Conservation (phyloP, 2,113 vertebrate species). For the Hypocryptadius cinnamomeus region DNA sequence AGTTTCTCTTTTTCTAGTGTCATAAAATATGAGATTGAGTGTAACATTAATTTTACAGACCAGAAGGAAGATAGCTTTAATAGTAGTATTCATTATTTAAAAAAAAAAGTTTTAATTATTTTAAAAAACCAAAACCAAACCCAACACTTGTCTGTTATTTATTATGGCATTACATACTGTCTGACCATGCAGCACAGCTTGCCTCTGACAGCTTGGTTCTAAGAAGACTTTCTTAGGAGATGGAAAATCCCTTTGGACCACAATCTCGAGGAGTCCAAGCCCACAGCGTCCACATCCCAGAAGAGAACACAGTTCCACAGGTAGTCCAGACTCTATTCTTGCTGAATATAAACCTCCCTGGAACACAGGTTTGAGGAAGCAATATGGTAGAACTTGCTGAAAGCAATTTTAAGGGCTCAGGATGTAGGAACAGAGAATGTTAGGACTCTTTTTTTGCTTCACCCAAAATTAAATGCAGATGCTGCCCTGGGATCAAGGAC, state of each 20-base stretch:
- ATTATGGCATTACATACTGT: neutral
- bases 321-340: neutral
- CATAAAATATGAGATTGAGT: neutral
- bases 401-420: neutral
- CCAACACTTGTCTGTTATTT: neutral
- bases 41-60: neutral
- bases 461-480: neutral
- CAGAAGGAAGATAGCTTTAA: neutral
- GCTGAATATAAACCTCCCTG: neutral
- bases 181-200: neutral
- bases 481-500: neutral
- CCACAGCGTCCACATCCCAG: neutral
- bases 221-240: neutral
- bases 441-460: neutral
- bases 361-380: neutral
- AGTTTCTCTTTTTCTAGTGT: neutral
- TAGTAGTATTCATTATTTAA: neutral
- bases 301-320: neutral
- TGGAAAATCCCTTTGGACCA: neutral
- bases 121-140: accelerated
- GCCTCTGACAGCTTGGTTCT: neutral
- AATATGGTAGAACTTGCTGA: neutral
- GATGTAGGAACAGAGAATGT: neutral
- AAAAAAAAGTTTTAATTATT: neutral
- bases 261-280: neutral